Percentiles rank a stretch among this genome's conserved stretches.
These are phyloP conservation scores for Stegastes partitus DNA, from an alignment of 2,113 vertebrate species.

Conservation along the genomic window DNA sequence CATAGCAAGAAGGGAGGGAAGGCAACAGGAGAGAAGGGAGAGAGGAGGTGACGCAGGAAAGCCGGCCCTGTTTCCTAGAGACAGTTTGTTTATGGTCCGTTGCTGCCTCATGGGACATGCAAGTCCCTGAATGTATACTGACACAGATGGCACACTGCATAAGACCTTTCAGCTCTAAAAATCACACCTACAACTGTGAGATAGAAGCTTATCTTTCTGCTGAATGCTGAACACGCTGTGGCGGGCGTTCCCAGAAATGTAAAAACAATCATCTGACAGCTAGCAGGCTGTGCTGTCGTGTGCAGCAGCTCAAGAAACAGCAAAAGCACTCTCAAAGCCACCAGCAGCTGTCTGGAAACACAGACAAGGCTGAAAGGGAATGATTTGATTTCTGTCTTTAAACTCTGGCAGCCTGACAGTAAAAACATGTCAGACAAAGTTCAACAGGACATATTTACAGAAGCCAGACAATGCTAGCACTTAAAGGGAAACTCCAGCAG, in stretches of 20 bases:
- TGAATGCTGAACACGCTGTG: background rate
- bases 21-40: background rate
- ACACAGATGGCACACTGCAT: background rate
- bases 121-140: background rate
- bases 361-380: background rate
- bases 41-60: slow-evolving; percentile 45
- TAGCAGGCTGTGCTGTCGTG: background rate
- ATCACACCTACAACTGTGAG: background rate
- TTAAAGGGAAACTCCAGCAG: background rate
- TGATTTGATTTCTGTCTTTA: background rate
- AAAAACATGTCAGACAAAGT: background rate
- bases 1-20: background rate
- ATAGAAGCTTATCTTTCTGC: slow-evolving; percentile 9
- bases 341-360: background rate
- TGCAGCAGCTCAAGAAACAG: background rate
- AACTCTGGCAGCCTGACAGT: too few relatives aligned
- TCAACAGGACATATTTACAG: background rate
- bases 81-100: slow-evolving; percentile 54
- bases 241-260: background rate
- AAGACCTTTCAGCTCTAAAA: background rate
- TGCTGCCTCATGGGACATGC: slow-evolving; percentile 31
- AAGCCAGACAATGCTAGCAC: background rate
- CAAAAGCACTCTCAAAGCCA: slow-evolving; percentile 1
- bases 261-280: background rate
- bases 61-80: slow-evolving; percentile 63